Evolutionary conservation across 2,888 invertebrate genomes (phyloP).

Genomic region (Taenaris catops): DNA sequence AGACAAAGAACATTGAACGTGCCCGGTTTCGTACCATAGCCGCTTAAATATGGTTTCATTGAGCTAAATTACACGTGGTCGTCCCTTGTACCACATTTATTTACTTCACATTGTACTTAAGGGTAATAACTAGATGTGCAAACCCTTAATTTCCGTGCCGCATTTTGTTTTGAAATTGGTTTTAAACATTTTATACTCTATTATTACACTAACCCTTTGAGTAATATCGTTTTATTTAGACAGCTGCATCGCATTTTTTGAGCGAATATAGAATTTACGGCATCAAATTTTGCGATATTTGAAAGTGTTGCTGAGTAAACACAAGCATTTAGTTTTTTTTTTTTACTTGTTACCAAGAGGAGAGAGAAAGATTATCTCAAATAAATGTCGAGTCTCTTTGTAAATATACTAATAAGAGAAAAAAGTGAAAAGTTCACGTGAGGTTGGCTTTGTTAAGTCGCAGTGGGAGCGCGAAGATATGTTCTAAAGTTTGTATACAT

Average conservation of each 20-base stretch:
- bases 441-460: constrained; percentile 47
- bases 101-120: constrained; percentile 77
- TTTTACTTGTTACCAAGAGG: not conserved
- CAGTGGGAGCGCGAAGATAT: constrained; percentile 54
- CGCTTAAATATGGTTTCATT: constrained; percentile 69
- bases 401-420: constrained; percentile 27
- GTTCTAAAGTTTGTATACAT: constrained; percentile 80
- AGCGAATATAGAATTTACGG: no score
- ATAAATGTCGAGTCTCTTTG: constrained; percentile 29
- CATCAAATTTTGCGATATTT: no score
- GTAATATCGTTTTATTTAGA: constrained; percentile 17
- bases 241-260: constrained; percentile 2
- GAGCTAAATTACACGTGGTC: constrained; percentile 70
- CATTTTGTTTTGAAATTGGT: constrained; percentile 47
- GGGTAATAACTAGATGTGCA: constrained; percentile 68
- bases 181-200: constrained; percentile 50
- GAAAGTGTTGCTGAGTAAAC: no score
- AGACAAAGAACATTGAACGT: constrained; percentile 63
- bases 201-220: constrained; percentile 34
- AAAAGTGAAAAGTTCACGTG: constrained; percentile 35
- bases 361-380: constrained; percentile 34
- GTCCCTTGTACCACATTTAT: constrained; percentile 64
- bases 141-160: constrained; percentile 64
- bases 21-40: constrained; percentile 53
- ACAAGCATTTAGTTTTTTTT: no score